Conservation (phyloP, 35 echinoderm and acorn worm genomes). For the Apostichopus parvimensis region DNA sequence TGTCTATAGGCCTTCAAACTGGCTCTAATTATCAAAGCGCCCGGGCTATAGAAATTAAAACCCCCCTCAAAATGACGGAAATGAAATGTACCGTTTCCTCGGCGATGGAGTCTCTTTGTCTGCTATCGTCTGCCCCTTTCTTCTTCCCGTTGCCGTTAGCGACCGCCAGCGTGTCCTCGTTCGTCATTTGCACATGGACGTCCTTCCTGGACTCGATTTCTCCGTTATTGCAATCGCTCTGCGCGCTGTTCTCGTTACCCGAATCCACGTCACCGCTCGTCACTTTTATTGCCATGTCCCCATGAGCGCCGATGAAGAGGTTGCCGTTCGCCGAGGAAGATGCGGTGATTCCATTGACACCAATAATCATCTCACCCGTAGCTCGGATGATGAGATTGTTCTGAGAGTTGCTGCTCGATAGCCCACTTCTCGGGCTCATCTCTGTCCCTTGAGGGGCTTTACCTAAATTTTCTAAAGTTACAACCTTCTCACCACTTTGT, state of each 20-base stretch:
- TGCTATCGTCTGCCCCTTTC: not conserved
- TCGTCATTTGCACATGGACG: conserved; percentile 31
- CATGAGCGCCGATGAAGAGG: conserved; percentile 54
- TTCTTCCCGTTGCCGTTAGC: conserved; percentile 34
- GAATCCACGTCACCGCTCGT: conserved; percentile 16
- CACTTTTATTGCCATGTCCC: conserved; percentile 55
- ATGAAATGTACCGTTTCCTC: conserved; percentile 1
- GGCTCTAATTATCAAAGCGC: no score
- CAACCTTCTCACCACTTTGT: conserved; percentile 18
- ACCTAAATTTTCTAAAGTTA: conserved; percentile 41
- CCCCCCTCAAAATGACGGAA: not conserved
- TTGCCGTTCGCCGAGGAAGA: conserved; percentile 41
- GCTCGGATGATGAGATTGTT: conserved; percentile 55
- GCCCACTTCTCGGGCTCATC: conserved; percentile 1
- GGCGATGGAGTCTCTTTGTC: not conserved
- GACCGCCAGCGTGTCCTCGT: conserved; percentile 5
- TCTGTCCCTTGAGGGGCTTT: conserved; percentile 5
- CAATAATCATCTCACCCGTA: conserved; percentile 59
- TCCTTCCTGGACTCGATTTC: conserved; percentile 33
- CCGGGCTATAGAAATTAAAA: not conserved
- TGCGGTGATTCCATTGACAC: conserved; percentile 51
- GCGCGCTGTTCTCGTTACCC: conserved; percentile 10
- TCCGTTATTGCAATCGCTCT: conserved; percentile 35
- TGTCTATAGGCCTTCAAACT: no score
- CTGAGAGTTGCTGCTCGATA: conserved; percentile 46